phyloP scores from a whole-genome alignment of 2,888 invertebrate genomes.

The Urechis unicinctus region DNA sequence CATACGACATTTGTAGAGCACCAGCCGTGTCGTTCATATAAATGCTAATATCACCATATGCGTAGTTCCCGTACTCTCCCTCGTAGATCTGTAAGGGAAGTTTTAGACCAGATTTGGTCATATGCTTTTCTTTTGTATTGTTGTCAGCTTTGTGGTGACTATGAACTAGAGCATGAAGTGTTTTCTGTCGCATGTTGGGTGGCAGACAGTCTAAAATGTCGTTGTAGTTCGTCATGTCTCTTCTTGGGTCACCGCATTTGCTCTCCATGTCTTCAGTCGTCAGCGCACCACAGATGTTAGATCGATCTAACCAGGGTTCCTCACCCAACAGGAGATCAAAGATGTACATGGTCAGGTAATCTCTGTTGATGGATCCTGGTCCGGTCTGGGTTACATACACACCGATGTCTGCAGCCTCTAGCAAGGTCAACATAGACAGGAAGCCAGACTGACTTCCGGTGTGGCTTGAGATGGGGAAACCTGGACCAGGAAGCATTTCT shows the following conservation, averaged over 20 bases:
- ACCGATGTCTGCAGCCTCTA: neutral
- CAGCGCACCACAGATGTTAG: too few species aligned
- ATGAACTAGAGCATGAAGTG: too few species aligned
- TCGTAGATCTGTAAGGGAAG: too few species aligned
- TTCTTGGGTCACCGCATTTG: neutral
- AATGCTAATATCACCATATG: constrained; percentile 1
- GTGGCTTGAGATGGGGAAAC: neutral
- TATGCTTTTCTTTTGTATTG: too few species aligned
- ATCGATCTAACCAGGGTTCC: constrained; percentile 4
- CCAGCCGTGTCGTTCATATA: neutral
- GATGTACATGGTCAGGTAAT: neutral
- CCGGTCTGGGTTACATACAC: neutral
- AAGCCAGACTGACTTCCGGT: constrained; percentile 2
- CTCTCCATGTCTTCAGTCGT: neutral
- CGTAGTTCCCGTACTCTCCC: neutral
- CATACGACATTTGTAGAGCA: neutral
- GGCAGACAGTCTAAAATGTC: neutral
- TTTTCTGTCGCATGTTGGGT: too few species aligned
- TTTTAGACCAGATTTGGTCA: too few species aligned
- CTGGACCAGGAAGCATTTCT: too few species aligned
- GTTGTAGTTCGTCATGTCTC: neutral
- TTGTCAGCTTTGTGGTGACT: too few species aligned
- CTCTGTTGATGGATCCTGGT: neutral
- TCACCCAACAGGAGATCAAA: neutral
- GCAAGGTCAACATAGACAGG: neutral